Evolutionary conservation across 2,113 vertebrate species (phyloP), one percentile per base, ranked within the genome.

Genomic region (Charina bottae): DNA sequence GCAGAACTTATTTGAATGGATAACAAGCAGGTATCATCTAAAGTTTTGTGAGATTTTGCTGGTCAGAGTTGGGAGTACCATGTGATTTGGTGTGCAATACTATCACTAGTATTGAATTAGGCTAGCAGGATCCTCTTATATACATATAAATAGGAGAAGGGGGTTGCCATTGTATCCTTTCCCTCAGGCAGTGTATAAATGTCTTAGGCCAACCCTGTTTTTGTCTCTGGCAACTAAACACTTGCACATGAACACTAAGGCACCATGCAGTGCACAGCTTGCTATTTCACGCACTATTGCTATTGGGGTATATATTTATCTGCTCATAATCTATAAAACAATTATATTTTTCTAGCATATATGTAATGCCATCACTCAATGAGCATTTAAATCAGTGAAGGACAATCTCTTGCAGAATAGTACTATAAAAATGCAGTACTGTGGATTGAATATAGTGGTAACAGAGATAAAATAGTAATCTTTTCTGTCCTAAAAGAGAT

Each of bases 281-380:
- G 72, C 72, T 78, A 78, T 78, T 78, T 78, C 72, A 78, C 33
- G 72, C 72, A 78, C 72, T 78, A 78, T 78, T 78, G 72, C 72
- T 78, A 78, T 78, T 42, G 72, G 72, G 72, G 72, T 78, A 78
- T 78, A 78, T 78, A 78, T 78, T 78, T 78, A 78, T 78, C 72
- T 78, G 72, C 33, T 78, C 72, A 78, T 78, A 78, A 78, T 78
- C 72, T 78, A 42, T 78, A 78, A 78, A 78, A 78, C 33, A 78
- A 78, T 78, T 78, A 78, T 78, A 78, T 78, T 78, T 78, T 78
- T 78, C 33, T 78, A 78, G 72, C 72, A 78, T 78, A 78, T 21
- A 78, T 78, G 72, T 19, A 78, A 21, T 42, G 72, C 72, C 72
- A 33, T 72, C 64, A 78, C 33, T 78, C 72, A 78, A 78, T 78